Evolutionary conservation across 2,113 vertebrate species (phyloP).

Genomic region (Ahaetulla prasina): DNA sequence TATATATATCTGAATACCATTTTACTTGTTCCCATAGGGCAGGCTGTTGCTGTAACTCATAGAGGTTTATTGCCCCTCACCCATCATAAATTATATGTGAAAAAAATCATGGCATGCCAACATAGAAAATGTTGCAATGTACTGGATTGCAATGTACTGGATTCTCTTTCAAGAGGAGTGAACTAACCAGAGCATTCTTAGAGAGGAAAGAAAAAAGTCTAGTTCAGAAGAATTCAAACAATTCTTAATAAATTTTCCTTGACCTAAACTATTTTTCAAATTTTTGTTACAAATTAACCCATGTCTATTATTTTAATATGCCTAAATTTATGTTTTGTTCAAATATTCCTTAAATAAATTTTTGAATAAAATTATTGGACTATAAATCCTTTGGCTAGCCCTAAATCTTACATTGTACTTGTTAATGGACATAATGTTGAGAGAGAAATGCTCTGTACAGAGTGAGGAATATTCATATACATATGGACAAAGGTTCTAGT

Average conservation of each 20-base stretch:
- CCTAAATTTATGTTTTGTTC: background rate
- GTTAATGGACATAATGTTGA: background rate
- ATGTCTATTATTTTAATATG: background rate
- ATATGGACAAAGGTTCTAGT: background rate
- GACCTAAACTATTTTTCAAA: background rate
- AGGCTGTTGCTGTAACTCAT: background rate
- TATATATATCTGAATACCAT: background rate
- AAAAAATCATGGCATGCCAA: background rate
- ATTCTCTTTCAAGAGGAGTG: background rate
- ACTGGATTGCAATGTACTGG: background rate
- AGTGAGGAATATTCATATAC: background rate
- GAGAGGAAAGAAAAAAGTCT: background rate
- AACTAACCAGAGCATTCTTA: background rate
- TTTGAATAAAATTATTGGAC: background rate
- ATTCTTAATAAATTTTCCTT: background rate
- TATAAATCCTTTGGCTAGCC: background rate
- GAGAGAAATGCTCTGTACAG: background rate
- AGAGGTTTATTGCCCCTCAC: background rate
- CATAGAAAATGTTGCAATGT: too few relatives aligned
- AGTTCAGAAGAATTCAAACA: background rate
- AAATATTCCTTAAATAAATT: background rate
- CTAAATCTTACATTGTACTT: background rate
- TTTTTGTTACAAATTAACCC: background rate
- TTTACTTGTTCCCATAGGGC: background rate
- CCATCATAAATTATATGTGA: background rate